Conservation (phyloP, 2,797 vertebrate genomes). For the Brachyalestes nurse region DNA sequence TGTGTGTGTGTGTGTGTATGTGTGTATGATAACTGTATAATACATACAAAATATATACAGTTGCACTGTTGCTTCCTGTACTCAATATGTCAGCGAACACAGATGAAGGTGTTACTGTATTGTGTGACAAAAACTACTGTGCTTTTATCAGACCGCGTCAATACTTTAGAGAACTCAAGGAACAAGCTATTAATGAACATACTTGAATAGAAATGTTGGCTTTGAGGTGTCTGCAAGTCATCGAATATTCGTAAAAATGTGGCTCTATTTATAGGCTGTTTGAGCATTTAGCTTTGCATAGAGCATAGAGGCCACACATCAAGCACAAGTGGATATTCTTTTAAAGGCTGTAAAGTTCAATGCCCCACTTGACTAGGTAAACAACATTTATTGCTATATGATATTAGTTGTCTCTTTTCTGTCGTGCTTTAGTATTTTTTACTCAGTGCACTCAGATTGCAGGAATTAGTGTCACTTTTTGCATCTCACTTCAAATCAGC, state of each 20-base stretch:
- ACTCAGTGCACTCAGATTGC: slow-evolving; percentile 30
- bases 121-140: not conserved
- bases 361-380: slow-evolving; percentile 24
- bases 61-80: not conserved
- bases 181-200: not conserved
- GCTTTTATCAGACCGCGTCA: not conserved
- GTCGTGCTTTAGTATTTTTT: slow-evolving; percentile 17
- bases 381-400: slow-evolving; percentile 31
- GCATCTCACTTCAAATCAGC: slow-evolving; percentile 32
- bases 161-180: slow-evolving; percentile 12
- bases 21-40: not conserved
- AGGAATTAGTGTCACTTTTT: slow-evolving; percentile 44
- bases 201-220: not conserved
- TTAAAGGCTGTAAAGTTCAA: slow-evolving; percentile 21
- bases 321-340: not conserved
- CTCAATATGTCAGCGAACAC: not conserved
- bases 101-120: not conserved
- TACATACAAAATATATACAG: not conserved
- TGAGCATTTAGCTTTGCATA: slow-evolving; percentile 16
- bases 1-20: slow-evolving; percentile 6
- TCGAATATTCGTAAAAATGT: not conserved
- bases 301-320: not conserved
- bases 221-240: slow-evolving; percentile 5
- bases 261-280: not conserved
- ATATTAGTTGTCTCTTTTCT: slow-evolving; percentile 23